phyloP scores from a whole-genome alignment of 2,888 invertebrate genomes.

The Venustoraphidia nigricollis region DNA sequence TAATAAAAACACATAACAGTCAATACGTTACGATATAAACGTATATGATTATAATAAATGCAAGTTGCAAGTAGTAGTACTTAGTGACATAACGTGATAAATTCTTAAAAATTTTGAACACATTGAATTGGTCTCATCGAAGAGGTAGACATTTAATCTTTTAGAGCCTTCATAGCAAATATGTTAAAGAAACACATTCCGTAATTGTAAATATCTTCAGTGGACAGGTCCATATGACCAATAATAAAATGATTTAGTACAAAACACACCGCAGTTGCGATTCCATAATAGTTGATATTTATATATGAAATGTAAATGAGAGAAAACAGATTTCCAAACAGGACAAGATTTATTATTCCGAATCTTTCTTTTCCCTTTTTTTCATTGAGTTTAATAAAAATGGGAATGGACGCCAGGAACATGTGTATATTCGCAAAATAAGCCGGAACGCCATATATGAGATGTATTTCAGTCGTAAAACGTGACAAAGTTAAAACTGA shows the following conservation, averaged over 20 bases:
- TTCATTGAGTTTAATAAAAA: too few relatives aligned
- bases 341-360: slow-evolving; percentile 16
- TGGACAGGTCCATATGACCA: slow-evolving; percentile 20
- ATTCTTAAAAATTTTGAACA: neutral
- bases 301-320: slow-evolving; percentile 17
- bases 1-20: neutral
- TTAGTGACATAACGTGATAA: too few relatives aligned
- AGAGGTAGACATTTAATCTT: slow-evolving; percentile 2
- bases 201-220: slow-evolving; percentile 25
- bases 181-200: slow-evolving; percentile 24
- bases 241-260: slow-evolving; percentile 21
- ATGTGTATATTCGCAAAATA: too few relatives aligned
- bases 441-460: too few relatives aligned
- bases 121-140: neutral
- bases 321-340: slow-evolving; percentile 17
- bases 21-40: neutral
- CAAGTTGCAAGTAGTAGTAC: too few relatives aligned
- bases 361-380: neutral
- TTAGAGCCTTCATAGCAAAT: slow-evolving; percentile 21
- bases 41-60: neutral
- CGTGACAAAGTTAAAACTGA: too few relatives aligned
- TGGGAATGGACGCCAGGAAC: too few relatives aligned
- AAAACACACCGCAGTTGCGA: slow-evolving; percentile 17
- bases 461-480: too few relatives aligned
- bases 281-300: slow-evolving; percentile 20